These are phyloP conservation scores for Papilio demoleus DNA, from an alignment of 2,888 invertebrate species.

Conservation along the genomic window DNA sequence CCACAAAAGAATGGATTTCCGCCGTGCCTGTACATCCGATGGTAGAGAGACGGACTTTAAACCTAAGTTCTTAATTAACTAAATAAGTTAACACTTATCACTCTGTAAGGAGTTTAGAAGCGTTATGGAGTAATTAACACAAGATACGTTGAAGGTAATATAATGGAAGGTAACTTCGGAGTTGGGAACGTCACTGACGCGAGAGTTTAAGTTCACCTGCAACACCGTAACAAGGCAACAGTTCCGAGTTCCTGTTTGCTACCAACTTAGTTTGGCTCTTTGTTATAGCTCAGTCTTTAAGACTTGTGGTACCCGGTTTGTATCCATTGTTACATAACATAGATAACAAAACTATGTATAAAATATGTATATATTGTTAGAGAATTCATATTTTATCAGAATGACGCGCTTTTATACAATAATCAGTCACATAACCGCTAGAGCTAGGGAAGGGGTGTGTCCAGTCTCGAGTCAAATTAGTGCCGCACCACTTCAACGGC, in stretches of 20 bases:
- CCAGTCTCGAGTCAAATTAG: too few relatives aligned
- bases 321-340: not conserved
- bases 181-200: not conserved
- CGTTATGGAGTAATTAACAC: not conserved
- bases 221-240: constrained; percentile 3
- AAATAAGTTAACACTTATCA: not conserved
- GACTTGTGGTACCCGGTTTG: constrained; percentile 3
- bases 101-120: not conserved
- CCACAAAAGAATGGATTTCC: too few relatives aligned
- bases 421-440: too few relatives aligned
- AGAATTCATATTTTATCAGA: too few relatives aligned
- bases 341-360: too few relatives aligned
- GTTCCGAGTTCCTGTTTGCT: constrained; percentile 3
- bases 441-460: too few relatives aligned
- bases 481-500: too few relatives aligned
- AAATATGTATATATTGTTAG: too few relatives aligned
- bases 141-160: not conserved
- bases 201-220: constrained; percentile 11
- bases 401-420: too few relatives aligned
- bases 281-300: constrained; percentile 2
- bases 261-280: constrained; percentile 10
- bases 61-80: too few relatives aligned
- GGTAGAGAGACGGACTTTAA: too few relatives aligned
- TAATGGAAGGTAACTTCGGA: not conserved
- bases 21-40: too few relatives aligned